phyloP scores from a whole-genome alignment of 2,888 invertebrate genomes.

The Lamellibrachia satsuma region DNA sequence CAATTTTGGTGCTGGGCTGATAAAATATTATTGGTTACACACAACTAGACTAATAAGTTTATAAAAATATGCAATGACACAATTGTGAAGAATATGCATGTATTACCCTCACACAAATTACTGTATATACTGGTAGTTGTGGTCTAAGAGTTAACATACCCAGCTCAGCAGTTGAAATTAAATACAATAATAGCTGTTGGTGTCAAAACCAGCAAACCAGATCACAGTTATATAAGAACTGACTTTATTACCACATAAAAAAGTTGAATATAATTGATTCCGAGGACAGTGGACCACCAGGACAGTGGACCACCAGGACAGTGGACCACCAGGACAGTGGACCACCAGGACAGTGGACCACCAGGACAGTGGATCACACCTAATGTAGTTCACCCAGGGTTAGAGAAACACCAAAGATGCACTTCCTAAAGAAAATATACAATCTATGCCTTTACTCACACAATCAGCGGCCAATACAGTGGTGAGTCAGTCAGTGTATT shows the following conservation, averaged over 20 bases:
- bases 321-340: not conserved
- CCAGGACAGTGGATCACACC: not conserved
- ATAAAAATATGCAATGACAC: too few species aligned
- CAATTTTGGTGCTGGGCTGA: not conserved
- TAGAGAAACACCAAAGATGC: not conserved
- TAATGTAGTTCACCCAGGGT: not conserved
- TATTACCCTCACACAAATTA: not conserved
- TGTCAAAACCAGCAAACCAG: not conserved
- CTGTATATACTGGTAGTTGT: not conserved
- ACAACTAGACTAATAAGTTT: not conserved
- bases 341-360: not conserved
- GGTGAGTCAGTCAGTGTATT: not conserved
- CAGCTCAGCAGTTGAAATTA: not conserved
- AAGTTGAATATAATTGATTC: not conserved
- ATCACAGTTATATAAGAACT: not conserved
- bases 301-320: too few species aligned
- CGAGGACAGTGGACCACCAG: not conserved
- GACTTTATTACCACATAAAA: not conserved
- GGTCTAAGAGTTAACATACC: not conserved
- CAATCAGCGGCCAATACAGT: not conserved
- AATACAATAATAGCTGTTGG: not conserved
- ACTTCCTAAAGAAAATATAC: not conserved
- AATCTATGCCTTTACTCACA: constrained; percentile 3
- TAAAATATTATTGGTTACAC: not conserved
- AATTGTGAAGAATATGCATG: not conserved